phyloP scores from a whole-genome alignment of 2,113 vertebrate species.

The Engystomops pustulosus region DNA sequence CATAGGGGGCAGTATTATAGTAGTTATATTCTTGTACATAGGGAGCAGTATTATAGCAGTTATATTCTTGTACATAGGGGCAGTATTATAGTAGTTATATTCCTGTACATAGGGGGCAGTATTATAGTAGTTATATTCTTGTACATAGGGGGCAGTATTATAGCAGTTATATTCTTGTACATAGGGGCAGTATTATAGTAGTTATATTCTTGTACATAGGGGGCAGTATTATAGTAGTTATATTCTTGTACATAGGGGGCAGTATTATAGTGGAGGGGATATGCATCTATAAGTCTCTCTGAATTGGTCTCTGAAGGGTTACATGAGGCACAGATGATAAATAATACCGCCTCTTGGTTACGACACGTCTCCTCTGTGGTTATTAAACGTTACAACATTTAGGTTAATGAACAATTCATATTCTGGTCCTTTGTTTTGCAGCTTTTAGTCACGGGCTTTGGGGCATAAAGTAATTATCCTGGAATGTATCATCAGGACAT shows the following conservation, averaged over 20 bases:
- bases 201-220: neutral
- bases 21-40: conserved; percentile 20
- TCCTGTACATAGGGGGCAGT: neutral
- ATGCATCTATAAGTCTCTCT: too few species aligned
- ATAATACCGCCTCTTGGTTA: neutral
- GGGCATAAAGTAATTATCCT: conserved; percentile 11
- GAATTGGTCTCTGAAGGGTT: neutral
- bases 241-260: neutral
- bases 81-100: conserved; percentile 3
- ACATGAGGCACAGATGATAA: neutral
- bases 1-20: neutral
- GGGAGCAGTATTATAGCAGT: neutral
- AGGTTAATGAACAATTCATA: neutral
- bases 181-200: neutral
- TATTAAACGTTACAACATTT: neutral
- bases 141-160: neutral
- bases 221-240: conserved; percentile 9
- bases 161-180: conserved; percentile 8
- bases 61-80: conserved; percentile 2
- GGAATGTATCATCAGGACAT: neutral
- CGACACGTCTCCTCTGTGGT: neutral
- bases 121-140: conserved; percentile 7
- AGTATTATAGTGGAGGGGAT: neutral
- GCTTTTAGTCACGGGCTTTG: neutral
- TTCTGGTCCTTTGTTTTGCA: neutral